Conservation (phyloP, 1,140 invertebrate species). For the Eciton burchellii region DNA sequence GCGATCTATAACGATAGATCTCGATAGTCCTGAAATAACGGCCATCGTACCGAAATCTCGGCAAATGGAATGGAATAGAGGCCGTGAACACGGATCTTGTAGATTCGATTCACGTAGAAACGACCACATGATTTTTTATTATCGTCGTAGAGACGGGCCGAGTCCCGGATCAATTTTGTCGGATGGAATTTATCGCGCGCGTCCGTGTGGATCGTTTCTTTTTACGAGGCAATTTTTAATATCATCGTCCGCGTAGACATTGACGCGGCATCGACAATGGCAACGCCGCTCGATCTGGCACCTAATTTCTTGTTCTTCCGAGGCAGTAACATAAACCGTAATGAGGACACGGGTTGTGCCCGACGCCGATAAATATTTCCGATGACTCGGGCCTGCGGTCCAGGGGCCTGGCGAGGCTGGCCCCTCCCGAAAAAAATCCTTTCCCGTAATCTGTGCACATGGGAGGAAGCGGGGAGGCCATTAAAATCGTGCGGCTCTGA, state of each 20-base stretch:
- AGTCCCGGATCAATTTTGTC: slow-evolving; percentile 4
- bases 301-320: slow-evolving; percentile 54
- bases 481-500: slow-evolving; percentile 59
- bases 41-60: too few species aligned
- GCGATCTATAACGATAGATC: too few species aligned
- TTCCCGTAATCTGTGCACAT: slow-evolving; percentile 66
- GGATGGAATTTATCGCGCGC: slow-evolving; percentile 30
- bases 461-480: slow-evolving; percentile 13
- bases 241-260: slow-evolving; percentile 32
- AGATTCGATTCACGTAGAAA: neutral
- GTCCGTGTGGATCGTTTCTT: neutral
- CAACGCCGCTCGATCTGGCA: slow-evolving; percentile 34
- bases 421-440: slow-evolving; percentile 25
- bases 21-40: too few species aligned
- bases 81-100: too few species aligned
- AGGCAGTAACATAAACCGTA: slow-evolving; percentile 50
- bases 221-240: slow-evolving; percentile 45
- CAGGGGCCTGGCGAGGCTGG: too few species aligned
- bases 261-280: slow-evolving; percentile 25
- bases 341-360: slow-evolving; percentile 43
- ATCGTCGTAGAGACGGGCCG: neutral
- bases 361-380: slow-evolving; percentile 50
- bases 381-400: slow-evolving; percentile 25
- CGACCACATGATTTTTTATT: neutral
- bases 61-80: too few species aligned